Percentiles rank a stretch among this genome's conserved stretches.
Evolutionary conservation across 2,888 invertebrate species (phyloP).

Genomic region (Chironomus tentans): DNA sequence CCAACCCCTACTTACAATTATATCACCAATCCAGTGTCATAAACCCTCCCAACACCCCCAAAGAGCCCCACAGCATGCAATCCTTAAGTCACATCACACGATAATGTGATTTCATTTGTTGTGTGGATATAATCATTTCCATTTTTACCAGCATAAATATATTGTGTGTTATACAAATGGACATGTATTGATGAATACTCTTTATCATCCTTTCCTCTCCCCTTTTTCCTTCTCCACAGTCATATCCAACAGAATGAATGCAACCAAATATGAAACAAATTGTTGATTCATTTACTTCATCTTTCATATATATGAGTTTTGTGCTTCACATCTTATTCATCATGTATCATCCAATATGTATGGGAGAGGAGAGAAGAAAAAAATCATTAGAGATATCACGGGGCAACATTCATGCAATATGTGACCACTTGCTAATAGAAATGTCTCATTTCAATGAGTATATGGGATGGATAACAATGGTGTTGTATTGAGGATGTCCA

Average conservation of each 20-base stretch:
- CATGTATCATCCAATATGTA: too few relatives aligned
- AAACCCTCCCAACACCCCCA: too few relatives aligned
- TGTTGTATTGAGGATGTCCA: not conserved
- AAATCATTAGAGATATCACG: not conserved
- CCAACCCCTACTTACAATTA: too few relatives aligned
- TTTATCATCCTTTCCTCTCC: too few relatives aligned
- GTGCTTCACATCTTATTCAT: not conserved
- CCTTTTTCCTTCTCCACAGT: too few relatives aligned
- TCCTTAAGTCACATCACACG: too few relatives aligned
- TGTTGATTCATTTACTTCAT: slow-evolving; percentile 9
- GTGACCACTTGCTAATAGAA: slow-evolving; percentile 15
- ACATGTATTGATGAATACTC: not conserved
- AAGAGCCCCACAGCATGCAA: too few relatives aligned
- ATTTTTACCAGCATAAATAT: not conserved
- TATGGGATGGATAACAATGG: not conserved
- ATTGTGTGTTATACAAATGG: not conserved
- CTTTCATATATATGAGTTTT: not conserved
- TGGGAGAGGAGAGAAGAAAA: not conserved
- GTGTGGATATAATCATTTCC: not conserved
- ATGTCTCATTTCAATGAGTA: not conserved
- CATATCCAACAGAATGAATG: not conserved
- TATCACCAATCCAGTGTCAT: too few relatives aligned
- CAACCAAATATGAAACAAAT: not conserved
- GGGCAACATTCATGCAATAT: slow-evolving; percentile 7
- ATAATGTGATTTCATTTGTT: too few relatives aligned